Percentiles rank a stretch among this genome's conserved stretches.
Conservation (phyloP, 92 coral and sea anemone species). For the Palythoa caribaeorum region DNA sequence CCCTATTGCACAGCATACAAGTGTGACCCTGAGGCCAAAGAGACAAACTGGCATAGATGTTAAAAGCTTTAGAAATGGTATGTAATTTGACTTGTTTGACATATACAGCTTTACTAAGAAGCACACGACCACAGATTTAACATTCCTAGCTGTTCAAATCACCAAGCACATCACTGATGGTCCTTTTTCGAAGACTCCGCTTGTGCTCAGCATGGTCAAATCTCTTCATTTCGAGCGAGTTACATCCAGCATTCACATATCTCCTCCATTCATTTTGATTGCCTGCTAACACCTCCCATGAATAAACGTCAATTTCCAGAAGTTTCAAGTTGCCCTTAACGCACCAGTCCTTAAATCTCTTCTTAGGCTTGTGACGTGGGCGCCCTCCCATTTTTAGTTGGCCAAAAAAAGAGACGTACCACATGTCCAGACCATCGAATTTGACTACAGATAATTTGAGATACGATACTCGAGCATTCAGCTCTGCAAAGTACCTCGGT, state of each 20-base stretch:
- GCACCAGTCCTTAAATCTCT: not conserved
- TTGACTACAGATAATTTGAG: too few species aligned
- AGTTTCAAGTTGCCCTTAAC: not conserved
- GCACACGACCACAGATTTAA: too few species aligned
- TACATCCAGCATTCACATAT: not conserved
- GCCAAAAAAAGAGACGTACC: not conserved
- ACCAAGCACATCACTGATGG: not conserved
- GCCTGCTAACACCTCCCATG: constrained; percentile 17
- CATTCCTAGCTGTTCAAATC: too few species aligned
- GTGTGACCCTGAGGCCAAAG: not conserved
- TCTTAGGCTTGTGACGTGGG: constrained; percentile 20
- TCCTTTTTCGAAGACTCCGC: constrained; percentile 1
- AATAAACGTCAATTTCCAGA: constrained; percentile 4
- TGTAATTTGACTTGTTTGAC: not conserved
- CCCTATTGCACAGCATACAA: not conserved
- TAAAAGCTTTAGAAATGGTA: not conserved
- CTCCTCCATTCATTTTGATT: constrained; percentile 15
- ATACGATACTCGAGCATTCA: too few species aligned
- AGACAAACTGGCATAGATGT: not conserved
- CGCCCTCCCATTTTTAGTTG: not conserved
- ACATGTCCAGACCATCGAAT: too few species aligned
- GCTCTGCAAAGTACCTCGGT: too few species aligned
- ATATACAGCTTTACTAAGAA: not conserved
- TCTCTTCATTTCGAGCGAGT: not conserved
- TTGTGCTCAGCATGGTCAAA: constrained; percentile 1